Conservation (phyloP, 2,888 invertebrate genomes). For the Trisateles emortualis region DNA sequence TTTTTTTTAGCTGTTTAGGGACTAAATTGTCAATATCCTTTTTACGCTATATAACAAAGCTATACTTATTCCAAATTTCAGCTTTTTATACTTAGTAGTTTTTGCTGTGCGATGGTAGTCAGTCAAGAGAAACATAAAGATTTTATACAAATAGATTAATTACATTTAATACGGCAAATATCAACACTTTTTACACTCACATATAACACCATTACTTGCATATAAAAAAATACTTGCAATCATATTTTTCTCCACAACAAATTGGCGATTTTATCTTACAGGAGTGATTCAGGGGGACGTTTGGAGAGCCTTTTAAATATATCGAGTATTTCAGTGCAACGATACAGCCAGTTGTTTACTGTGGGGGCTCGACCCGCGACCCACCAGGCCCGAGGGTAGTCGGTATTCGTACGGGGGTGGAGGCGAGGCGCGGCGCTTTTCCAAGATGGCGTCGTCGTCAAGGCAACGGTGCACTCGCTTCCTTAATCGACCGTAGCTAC, state of each 20-base stretch:
- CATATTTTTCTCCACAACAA: conserved; percentile 69
- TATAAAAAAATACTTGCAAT: conserved; percentile 25
- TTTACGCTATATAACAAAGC: too few species aligned
- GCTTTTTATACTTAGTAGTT: too few species aligned
- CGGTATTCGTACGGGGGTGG: conserved; percentile 44
- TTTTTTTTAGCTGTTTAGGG: too few species aligned
- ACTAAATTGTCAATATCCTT: too few species aligned
- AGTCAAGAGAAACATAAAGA: too few species aligned
- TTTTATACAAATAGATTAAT: too few species aligned
- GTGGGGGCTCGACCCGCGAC: conserved; percentile 59
- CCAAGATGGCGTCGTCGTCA: conserved; percentile 85
- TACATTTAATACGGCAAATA: too few species aligned
- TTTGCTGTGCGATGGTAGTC: too few species aligned
- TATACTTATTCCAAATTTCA: too few species aligned
- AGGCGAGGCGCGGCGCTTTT: conserved; percentile 55
- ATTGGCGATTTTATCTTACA: conserved; percentile 71
- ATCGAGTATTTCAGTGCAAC: conserved; percentile 86
- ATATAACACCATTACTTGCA: too few species aligned
- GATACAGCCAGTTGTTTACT: conserved; percentile 84
- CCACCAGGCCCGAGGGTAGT: conserved; percentile 32
- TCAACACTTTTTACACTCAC: too few species aligned
- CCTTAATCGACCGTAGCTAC: conserved; percentile 86
- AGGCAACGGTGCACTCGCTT: conserved; percentile 86
- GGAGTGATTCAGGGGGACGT: conserved; percentile 66
- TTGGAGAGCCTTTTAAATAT: conserved; percentile 80